These are phyloP conservation scores for Diabrotica virgifera DNA, from an alignment of 1,140 invertebrate genomes.

Conservation along the genomic window DNA sequence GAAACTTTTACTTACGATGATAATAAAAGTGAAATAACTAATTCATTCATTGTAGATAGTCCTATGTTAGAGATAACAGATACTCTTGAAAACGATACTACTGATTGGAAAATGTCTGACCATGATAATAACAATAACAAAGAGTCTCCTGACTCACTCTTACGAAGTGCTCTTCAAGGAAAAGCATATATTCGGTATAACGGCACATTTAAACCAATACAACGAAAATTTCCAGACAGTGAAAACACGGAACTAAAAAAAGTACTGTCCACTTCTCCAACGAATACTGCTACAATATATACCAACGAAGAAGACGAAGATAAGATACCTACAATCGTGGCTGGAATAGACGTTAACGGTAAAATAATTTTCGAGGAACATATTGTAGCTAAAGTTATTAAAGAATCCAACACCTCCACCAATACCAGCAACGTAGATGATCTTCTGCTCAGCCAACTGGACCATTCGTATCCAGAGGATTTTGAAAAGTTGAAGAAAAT, in stretches of 20 bases:
- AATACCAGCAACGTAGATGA: conserved; percentile 68
- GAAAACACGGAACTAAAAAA: conserved; percentile 50
- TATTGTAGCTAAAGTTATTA: conserved; percentile 45
- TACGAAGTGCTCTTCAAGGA: conserved; percentile 78
- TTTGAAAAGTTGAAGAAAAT: conserved; percentile 73
- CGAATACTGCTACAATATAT: conserved; percentile 51
- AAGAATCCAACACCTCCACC: conserved; percentile 54
- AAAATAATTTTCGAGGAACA: conserved; percentile 48
- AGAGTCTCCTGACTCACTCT: conserved; percentile 69
- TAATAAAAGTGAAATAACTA: conserved; percentile 58
- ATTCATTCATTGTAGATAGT: conserved; percentile 50
- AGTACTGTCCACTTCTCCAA: conserved; percentile 51
- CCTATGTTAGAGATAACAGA: conserved; percentile 54
- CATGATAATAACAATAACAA: conserved; percentile 66
- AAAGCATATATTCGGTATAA: conserved; percentile 60
- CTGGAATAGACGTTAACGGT: conserved; percentile 50
- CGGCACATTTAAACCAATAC: conserved; percentile 38
- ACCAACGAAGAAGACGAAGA: conserved; percentile 46
- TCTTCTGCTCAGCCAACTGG: conserved; percentile 66
- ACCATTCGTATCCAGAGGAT: conserved; percentile 65
- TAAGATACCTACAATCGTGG: conserved; percentile 49
- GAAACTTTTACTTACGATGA: conserved; percentile 66
- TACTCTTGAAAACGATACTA: conserved; percentile 65
- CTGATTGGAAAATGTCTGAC: conserved; percentile 65
- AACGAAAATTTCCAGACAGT: conserved; percentile 39